A percentile compares a stretch with the other conserved stretches of the same genome.
Evolutionary conservation across 2,888 invertebrate species (phyloP).

Genomic region (Epirrita christyi): DNA sequence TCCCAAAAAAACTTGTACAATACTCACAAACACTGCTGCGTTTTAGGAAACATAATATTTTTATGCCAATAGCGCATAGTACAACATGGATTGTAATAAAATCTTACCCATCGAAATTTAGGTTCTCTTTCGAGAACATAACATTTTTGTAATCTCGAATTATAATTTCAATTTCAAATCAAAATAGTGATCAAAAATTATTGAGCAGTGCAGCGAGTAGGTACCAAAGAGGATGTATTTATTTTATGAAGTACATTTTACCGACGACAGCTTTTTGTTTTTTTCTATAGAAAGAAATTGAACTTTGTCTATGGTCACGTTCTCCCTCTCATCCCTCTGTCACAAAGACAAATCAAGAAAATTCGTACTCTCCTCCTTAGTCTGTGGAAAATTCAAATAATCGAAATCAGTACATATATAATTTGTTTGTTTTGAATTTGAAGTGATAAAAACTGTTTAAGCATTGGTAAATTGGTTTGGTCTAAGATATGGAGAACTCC

Average conservation of each 20-base stretch:
- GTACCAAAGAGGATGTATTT: too few relatives aligned
- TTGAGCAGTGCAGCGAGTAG: conserved; percentile 22
- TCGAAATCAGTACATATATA: too few relatives aligned
- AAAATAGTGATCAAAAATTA: conserved; percentile 42
- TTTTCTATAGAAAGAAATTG: too few relatives aligned
- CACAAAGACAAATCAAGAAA: too few relatives aligned
- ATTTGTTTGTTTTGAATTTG: conserved; percentile 37
- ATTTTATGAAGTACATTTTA: too few relatives aligned
- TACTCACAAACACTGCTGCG: conserved; percentile 56
- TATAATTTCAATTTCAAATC: conserved; percentile 36
- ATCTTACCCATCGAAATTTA: conserved; percentile 80
- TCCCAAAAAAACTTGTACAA: conserved; percentile 50
- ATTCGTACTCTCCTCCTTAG: too few relatives aligned
- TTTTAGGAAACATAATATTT: conserved; percentile 39
- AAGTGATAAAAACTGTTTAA: conserved; percentile 11
- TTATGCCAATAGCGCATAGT: conserved; percentile 24
- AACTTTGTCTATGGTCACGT: too few relatives aligned
- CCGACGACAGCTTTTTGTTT: too few relatives aligned
- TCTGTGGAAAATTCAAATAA: too few relatives aligned
- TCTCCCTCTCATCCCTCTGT: too few relatives aligned
- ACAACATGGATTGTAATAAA: conserved; percentile 17
- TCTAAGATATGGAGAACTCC: conserved; percentile 67
- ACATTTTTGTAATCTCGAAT: conserved; percentile 58
- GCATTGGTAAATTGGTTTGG: too few relatives aligned
- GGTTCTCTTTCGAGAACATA: conserved; percentile 81